Conservation (phyloP, 2,888 invertebrate genomes). For the Eristalis intricaria region DNA sequence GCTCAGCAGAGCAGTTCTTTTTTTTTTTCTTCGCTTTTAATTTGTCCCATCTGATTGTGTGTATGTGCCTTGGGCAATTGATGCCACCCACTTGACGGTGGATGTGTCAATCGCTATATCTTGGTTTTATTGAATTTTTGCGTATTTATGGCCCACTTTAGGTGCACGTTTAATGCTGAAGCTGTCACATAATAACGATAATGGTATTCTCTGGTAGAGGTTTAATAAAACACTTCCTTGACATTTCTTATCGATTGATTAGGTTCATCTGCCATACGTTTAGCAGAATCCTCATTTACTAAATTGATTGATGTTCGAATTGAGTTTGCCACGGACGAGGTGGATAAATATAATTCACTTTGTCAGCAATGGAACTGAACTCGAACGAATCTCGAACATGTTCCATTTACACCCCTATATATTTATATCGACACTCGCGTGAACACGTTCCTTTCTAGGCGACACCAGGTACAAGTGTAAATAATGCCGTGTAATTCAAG, state of each 20-base stretch:
- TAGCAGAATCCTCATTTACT: neutral
- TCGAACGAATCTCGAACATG: no score
- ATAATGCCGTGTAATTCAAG: no score
- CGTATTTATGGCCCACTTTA: conserved; percentile 5
- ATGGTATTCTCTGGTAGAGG: neutral
- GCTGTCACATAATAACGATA: neutral
- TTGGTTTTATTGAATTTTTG: conserved; percentile 18
- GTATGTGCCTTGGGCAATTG: neutral
- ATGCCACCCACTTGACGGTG: neutral
- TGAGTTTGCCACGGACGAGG: neutral
- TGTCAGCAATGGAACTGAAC: neutral
- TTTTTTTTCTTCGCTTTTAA: neutral
- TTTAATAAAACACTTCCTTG: neutral
- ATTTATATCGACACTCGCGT: no score
- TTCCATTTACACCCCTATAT: no score
- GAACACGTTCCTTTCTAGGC: no score
- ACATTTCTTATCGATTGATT: neutral
- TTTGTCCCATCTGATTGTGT: neutral
- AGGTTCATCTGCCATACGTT: neutral
- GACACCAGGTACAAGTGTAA: no score
- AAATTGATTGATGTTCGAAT: neutral
- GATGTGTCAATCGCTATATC: conserved; percentile 4
- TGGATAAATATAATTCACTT: neutral
- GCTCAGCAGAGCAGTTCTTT: neutral
- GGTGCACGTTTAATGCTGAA: neutral